Conservation (phyloP, 2,888 invertebrate genomes). For the Lasiommata megera region DNA sequence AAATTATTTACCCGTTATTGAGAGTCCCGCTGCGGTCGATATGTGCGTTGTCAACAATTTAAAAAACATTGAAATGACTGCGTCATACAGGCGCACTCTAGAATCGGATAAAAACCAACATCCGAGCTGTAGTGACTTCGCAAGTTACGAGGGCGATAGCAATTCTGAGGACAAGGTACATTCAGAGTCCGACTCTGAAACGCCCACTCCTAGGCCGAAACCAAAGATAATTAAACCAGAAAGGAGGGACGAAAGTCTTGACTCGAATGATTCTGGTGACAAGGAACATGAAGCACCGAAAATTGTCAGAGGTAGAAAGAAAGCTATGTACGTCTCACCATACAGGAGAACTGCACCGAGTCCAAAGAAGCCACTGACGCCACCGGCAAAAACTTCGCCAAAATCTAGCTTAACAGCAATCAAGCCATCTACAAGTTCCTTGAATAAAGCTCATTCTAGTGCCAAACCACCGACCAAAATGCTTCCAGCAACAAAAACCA, state of each 20-base stretch:
- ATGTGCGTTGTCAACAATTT: conserved; percentile 72
- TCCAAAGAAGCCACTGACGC: conserved; percentile 51
- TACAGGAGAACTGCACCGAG: conserved; percentile 66
- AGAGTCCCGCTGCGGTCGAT: conserved; percentile 68
- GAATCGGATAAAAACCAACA: conserved; percentile 46
- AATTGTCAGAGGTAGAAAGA: conserved; percentile 84
- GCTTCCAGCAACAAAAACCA: conserved; percentile 45
- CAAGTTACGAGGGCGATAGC: conserved; percentile 81
- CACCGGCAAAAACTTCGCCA: conserved; percentile 35
- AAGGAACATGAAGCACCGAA: conserved; percentile 75
- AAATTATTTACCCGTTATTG: conserved; percentile 72
- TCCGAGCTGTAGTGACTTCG: conserved; percentile 65
- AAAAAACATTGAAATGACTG: conserved; percentile 71
- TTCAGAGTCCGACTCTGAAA: conserved; percentile 69
- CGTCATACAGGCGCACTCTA: conserved; percentile 53
- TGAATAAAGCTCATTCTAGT: conserved; percentile 49
- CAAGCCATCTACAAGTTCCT: conserved; percentile 42
- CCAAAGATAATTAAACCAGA: conserved; percentile 83
- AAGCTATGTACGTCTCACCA: conserved; percentile 85
- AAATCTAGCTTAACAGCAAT: conserved; percentile 42
- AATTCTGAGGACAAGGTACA: conserved; percentile 79
- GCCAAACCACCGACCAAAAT: conserved; percentile 57
- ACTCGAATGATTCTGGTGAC: conserved; percentile 71
- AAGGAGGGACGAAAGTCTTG: conserved; percentile 64
- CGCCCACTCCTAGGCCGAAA: conserved; percentile 58